Conservation (phyloP, 2,797 vertebrate species). For the Nyctibius grandis region DNA sequence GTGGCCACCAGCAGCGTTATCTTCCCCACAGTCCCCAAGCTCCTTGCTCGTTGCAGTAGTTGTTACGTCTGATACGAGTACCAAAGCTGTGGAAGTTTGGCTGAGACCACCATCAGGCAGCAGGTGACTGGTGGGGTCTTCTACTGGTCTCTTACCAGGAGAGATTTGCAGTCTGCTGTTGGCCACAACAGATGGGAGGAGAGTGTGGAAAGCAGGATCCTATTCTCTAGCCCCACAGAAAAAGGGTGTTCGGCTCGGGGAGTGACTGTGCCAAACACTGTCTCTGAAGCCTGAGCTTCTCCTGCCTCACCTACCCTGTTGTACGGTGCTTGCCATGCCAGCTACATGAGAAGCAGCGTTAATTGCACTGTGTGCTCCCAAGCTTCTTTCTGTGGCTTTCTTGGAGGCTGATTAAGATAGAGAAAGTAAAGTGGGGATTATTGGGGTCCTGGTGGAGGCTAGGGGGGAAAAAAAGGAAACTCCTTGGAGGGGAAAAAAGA, state of each 20-base stretch:
- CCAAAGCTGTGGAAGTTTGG: background rate
- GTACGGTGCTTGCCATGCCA: background rate
- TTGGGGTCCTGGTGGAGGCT: background rate
- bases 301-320: background rate
- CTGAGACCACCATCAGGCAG: background rate
- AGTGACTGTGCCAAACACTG: background rate
- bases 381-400: constrained; percentile 28
- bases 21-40: background rate
- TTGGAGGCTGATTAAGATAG: constrained; percentile 32
- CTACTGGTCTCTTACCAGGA: background rate
- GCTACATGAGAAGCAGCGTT: background rate
- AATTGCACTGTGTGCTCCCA: background rate
- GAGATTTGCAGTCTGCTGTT: background rate
- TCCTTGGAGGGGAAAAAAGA: background rate
- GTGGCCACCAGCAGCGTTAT: background rate
- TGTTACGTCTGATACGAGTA: background rate
- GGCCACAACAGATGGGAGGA: background rate
- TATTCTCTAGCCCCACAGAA: background rate
- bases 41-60: background rate
- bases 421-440: constrained; percentile 39
- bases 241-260: background rate
- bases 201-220: background rate
- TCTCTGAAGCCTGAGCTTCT: background rate
- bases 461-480: background rate
- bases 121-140: background rate